These are phyloP conservation scores for Ambastaia sidthimunki DNA, from an alignment of 2,797 vertebrate genomes.

Conservation along the genomic window DNA sequence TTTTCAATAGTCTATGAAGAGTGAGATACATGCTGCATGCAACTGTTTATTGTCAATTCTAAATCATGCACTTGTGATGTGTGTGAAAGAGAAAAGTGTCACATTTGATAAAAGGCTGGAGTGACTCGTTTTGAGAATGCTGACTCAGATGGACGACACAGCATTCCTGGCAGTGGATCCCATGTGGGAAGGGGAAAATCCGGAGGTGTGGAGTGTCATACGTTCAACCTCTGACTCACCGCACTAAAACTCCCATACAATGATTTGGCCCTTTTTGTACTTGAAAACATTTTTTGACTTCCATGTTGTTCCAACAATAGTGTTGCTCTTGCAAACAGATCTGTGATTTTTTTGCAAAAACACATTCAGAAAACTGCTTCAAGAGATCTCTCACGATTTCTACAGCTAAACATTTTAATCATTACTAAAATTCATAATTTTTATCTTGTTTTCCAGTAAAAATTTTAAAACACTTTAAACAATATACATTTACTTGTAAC, in stretches of 20 bases:
- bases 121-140: constrained; percentile 27
- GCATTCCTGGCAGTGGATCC: constrained; percentile 26
- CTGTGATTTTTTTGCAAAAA: neutral
- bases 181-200: constrained; percentile 19
- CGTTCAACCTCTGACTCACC: constrained; percentile 19
- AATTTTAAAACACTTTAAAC: neutral
- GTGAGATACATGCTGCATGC: neutral
- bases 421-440: neutral
- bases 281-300: neutral
- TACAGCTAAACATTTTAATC: no score
- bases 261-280: neutral
- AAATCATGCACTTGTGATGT: constrained; percentile 9
- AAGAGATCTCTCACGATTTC: constrained; percentile 1
- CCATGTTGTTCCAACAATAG: neutral
- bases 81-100: neutral
- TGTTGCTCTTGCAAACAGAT: neutral
- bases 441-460: neutral
- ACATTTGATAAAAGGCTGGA: neutral
- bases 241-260: constrained; percentile 16
- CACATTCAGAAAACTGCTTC: neutral
- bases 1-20: neutral
- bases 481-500: neutral
- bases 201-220: constrained; percentile 24
- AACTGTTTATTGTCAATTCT: constrained; percentile 9
- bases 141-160: constrained; percentile 32